Base-by-base conservation (phyloP, 35 echinoderm and acorn worm genomes). In the Ophioderma brevispina region DNA sequence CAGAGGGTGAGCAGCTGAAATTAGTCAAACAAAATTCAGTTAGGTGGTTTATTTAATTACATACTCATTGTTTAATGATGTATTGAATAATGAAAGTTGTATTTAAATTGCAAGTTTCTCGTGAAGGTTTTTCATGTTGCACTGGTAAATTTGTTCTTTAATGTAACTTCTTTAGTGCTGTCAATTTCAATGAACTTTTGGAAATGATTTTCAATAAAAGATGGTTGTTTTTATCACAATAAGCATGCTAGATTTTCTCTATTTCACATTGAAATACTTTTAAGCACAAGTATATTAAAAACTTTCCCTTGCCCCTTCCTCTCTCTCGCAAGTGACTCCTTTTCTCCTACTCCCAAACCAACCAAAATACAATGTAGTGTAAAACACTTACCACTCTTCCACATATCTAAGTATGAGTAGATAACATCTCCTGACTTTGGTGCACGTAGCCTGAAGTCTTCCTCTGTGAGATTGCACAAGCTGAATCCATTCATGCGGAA, bases 401-500 rank as follows among this genome's bases (percentile, higher is more conserved):
- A 90, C 40, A 92, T 75, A 15, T 83, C 78, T 0, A 95, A 70
- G n/a, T 88, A 77, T 18, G 87, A 79, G 79, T 76, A 89, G 1
- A 99, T 59, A 36, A 99, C 86, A 55, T 99, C 94, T 0, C 96
- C 96, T 35, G 75, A 90, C 32, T 86, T 87, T 8, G 97, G 94
- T 18, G 88, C 83, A 35, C 83, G 79, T 30, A 91, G 82, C 39
- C 80, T 38, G 84, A 99, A 91, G 19, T 99, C 84, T 35, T 87
- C 84, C 35, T 93, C 85, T 18, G 90, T 79, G 70, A 99, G 49
- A 33, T 86, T 81, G 31, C 90, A 95, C 6, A 99, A 88, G 4
- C 76, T 90, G 28, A 41, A 32, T 0, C 97, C 97, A 64, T 91
- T 50, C 76, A 99, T 79, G 32, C 77, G n/a, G 46, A 99, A 99